Percentiles rank a stretch among this genome's conserved stretches.
Evolutionary conservation across 2,113 vertebrate species (phyloP).

Genomic region (Syngnathus typhle): DNA sequence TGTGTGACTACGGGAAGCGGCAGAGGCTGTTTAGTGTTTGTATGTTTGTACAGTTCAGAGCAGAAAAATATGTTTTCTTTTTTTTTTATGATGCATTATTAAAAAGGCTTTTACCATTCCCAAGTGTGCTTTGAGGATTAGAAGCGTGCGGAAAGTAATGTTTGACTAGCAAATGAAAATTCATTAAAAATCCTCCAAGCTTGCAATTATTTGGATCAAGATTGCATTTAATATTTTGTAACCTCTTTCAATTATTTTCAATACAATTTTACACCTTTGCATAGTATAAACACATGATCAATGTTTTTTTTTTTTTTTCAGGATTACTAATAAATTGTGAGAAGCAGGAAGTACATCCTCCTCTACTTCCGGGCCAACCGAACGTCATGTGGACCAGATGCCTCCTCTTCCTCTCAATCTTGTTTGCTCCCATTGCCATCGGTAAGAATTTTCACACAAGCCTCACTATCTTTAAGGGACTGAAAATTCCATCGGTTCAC

Average conservation of each 20-base stretch:
- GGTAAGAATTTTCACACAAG: slow-evolving; percentile 72
- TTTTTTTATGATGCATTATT: neutral
- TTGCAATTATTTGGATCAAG: neutral
- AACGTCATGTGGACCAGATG: slow-evolving; percentile 90
- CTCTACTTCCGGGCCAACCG: slow-evolving; percentile 67
- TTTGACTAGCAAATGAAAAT: neutral
- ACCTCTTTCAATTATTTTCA: neutral
- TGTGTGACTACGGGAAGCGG: slow-evolving; percentile 13
- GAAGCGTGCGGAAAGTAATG: neutral
- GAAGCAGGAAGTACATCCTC: slow-evolving; percentile 62
- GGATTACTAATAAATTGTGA: slow-evolving; percentile 65
- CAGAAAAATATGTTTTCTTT: neutral
- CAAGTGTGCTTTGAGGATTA: neutral
- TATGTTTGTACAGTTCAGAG: neutral
- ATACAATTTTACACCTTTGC: neutral
- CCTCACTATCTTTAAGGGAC: neutral
- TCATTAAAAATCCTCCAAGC: neutral
- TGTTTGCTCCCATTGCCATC: slow-evolving; percentile 75
- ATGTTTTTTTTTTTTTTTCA: slow-evolving; percentile 23
- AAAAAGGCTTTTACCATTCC: slow-evolving; percentile 1
- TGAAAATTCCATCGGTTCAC: neutral
- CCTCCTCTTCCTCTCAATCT: slow-evolving; percentile 79
- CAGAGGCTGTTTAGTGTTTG: neutral
- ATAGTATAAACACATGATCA: neutral
- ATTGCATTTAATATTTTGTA: neutral